phyloP scores from a whole-genome alignment of 2,888 invertebrate genomes.

The Acanthacorydalis orientalis region DNA sequence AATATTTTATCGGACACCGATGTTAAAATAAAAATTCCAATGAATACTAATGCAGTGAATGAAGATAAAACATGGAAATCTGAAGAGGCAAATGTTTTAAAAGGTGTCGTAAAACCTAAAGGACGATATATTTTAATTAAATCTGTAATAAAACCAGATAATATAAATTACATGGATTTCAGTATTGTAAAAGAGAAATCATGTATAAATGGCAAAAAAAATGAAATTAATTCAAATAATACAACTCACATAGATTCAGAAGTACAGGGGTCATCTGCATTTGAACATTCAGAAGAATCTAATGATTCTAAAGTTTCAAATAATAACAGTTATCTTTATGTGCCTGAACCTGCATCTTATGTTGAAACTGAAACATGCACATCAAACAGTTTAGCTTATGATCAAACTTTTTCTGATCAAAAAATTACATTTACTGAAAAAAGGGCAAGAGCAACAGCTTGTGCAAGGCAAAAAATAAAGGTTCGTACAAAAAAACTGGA shows the following conservation, averaged over 20 bases:
- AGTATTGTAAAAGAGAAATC: not conserved
- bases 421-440: not conserved
- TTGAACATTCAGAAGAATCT: too few relatives aligned
- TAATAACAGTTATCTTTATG: not conserved
- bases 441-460: not conserved
- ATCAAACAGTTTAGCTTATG: not conserved
- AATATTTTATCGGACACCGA: too few relatives aligned
- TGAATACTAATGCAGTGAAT: not conserved
- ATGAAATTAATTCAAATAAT: not conserved
- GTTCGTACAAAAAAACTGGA: not conserved
- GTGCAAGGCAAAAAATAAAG: not conserved
- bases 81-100: not conserved
- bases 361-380: slow-evolving; percentile 1
- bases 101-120: not conserved
- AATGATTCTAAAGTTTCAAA: too few relatives aligned
- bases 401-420: too few relatives aligned
- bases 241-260: too few relatives aligned
- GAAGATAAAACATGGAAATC: not conserved
- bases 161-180: slow-evolving; percentile 1
- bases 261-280: too few relatives aligned
- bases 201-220: not conserved
- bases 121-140: slow-evolving; percentile 4
- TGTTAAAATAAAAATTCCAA: not conserved
- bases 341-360: slow-evolving; percentile 3
- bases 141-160: slow-evolving; percentile 5